Conservation (phyloP, 1,140 invertebrate genomes). For the Drosophila mayri region DNA sequence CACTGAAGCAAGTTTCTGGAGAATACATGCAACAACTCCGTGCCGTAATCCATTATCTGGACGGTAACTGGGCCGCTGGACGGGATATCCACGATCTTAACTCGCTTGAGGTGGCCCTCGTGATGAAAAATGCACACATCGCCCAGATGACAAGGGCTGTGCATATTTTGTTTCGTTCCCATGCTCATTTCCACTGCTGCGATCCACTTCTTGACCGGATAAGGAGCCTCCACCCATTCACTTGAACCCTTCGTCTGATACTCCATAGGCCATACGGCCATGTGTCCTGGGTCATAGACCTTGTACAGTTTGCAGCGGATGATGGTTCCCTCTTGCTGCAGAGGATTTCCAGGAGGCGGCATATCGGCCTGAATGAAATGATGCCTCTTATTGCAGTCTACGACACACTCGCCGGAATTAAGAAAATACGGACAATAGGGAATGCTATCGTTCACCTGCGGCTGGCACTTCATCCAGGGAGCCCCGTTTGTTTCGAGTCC, state of each 20-base stretch:
- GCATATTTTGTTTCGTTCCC: constrained; percentile 1
- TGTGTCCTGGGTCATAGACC: constrained; percentile 38
- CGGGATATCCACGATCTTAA: constrained; percentile 40
- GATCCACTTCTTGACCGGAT: neutral
- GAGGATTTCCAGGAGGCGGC: neutral
- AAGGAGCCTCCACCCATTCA: constrained; percentile 15
- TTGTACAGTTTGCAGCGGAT: constrained; percentile 36
- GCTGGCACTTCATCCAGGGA: constrained; percentile 6
- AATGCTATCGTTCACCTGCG: neutral
- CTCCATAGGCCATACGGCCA: constrained; percentile 31
- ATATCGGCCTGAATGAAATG: constrained; percentile 16
- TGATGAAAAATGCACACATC: constrained; percentile 49
- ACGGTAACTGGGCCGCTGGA: constrained; percentile 17
- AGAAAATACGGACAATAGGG: constrained; percentile 20
- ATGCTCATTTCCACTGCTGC: constrained; percentile 30
- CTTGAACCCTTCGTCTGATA: constrained; percentile 12
- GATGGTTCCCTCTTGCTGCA: constrained; percentile 7
- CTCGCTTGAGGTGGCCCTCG: constrained; percentile 19
- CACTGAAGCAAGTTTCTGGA: constrained; percentile 37
- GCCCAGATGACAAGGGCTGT: neutral
- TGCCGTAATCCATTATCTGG: constrained; percentile 55
- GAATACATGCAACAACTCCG: constrained; percentile 24
- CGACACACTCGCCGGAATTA: constrained; percentile 24
- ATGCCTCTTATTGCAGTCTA: constrained; percentile 41
- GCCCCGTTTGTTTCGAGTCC: neutral